These are phyloP conservation scores for Oryzias woworae DNA, from an alignment of 2,113 vertebrate species.

Conservation along the genomic window DNA sequence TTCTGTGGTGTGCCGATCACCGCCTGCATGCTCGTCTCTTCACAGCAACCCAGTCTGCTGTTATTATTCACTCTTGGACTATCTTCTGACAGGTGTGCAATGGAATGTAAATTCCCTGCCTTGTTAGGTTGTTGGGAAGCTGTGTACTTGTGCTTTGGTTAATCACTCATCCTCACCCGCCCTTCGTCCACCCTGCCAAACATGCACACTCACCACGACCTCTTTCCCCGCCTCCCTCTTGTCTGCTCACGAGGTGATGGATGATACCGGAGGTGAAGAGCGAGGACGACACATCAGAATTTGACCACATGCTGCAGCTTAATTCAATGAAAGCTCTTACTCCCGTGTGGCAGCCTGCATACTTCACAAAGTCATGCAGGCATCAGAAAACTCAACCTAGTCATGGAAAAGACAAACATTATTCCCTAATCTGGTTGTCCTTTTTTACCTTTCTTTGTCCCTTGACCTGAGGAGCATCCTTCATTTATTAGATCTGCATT, in stretches of 20 bases:
- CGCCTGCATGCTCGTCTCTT: conserved; percentile 37
- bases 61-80: conserved; percentile 67
- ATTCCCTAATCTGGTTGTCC: conserved; percentile 56
- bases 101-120: conserved; percentile 68
- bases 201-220: conserved; percentile 13
- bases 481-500: conserved; percentile 58
- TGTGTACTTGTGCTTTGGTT: conserved; percentile 65
- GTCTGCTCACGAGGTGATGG: conserved; percentile 56
- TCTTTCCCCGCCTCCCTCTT: conserved; percentile 24
- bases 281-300: conserved; percentile 52
- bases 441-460: conserved; percentile 46
- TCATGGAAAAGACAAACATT: conserved; percentile 37
- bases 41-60: conserved; percentile 29
- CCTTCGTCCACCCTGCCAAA: neutral
- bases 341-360: conserved; percentile 11
- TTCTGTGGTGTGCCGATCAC: conserved; percentile 28
- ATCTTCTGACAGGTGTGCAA: conserved; percentile 68
- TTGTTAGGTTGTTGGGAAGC: conserved; percentile 66
- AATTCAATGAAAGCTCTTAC: neutral
- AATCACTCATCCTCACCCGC: conserved; percentile 65
- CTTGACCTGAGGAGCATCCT: conserved; percentile 29
- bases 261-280: conserved; percentile 51
- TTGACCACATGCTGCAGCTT: conserved; percentile 25
- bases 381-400: conserved; percentile 42
- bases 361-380: conserved; percentile 20